These are phyloP conservation scores for Spialia ferax DNA, from an alignment of 2,888 invertebrate species.

Conservation along the genomic window DNA sequence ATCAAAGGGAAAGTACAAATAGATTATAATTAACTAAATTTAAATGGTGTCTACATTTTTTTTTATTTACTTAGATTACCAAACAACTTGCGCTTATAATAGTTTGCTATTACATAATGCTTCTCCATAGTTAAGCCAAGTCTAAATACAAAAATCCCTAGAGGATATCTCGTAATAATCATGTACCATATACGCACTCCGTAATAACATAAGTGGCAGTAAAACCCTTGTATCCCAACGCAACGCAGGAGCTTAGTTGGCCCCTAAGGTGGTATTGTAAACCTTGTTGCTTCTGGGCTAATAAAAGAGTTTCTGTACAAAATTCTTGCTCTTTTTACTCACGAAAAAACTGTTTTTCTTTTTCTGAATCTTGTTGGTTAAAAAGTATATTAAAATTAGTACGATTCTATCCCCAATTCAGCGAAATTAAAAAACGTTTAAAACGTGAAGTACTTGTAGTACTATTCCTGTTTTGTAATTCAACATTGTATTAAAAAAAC, in stretches of 20 bases:
- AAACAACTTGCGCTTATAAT: too few relatives aligned
- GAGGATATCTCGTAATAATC: neutral
- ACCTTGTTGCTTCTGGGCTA: neutral
- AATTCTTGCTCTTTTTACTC: neutral
- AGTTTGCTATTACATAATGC: neutral
- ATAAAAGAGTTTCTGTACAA: neutral
- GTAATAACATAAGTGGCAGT: slow-evolving; percentile 5
- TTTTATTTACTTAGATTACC: too few relatives aligned
- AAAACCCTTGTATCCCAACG: neutral
- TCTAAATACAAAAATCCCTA: neutral
- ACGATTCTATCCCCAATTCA: too few relatives aligned
- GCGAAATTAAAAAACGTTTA: too few relatives aligned
- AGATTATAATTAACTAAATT: too few relatives aligned
- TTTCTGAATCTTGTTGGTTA: neutral
- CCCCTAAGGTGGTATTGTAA: slow-evolving; percentile 2
- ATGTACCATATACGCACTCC: neutral
- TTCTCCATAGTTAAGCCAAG: neutral
- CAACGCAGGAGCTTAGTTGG: neutral
- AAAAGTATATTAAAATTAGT: too few relatives aligned
- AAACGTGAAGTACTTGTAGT: too few relatives aligned
- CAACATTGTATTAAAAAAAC: too few relatives aligned
- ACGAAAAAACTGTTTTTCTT: too few relatives aligned
- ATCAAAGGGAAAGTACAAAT: too few relatives aligned
- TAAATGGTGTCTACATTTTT: too few relatives aligned
- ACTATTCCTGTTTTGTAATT: too few relatives aligned